Evolutionary conservation across 2,888 invertebrate species (phyloP), one percentile per base, ranked within the genome.

Genomic region (Andricus curvator): DNA sequence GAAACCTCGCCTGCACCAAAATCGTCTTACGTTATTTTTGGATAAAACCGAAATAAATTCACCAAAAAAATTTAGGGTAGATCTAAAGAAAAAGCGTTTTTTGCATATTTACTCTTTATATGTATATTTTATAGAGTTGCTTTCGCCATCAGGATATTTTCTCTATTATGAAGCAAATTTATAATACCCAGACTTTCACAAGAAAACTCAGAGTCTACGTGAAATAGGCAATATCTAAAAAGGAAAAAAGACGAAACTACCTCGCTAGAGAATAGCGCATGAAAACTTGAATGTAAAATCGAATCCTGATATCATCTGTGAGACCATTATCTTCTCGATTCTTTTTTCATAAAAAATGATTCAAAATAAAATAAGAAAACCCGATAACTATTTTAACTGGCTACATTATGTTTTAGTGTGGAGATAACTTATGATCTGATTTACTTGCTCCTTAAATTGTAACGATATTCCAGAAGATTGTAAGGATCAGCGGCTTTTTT

Each of bases 81-180:
- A 37, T 37, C 8, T 8, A 1, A 9, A 37, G 6, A 37, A 37
- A 37, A 37, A 37, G 0, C 37, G 37, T 37, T 41, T 41, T 48
- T n/a, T 51, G 20, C 20, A 56, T 56, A 56, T 56, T n/a, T n/a
- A 0, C n/a, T 9, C 51, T 51, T 8, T 3, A 20, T 9, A 56
- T 56, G 2, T 2, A 56, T 62, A 25, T 62, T 62, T 22, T n/a
- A 62, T 22, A 62, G n/a, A 25, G 62, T 15, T 56, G 8, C 29
- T 70, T 74, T 74, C 29, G 20, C 74, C 51, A 29, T 70, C n/a
- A 13, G 5, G 74, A 74, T 74, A 51, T 51, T 74, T 51, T 74
- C 51, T 74, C 51, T 56, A 74, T 74, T 74, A 74, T 37, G 29
- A 74, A n/a, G 74, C n/a, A 51, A 74, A 74, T 74, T 74, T 56